A percentile compares a stretch with the other conserved stretches of the same genome.
phyloP scores from a whole-genome alignment of 2,888 invertebrate species.

The Philopedon plagiatum region DNA sequence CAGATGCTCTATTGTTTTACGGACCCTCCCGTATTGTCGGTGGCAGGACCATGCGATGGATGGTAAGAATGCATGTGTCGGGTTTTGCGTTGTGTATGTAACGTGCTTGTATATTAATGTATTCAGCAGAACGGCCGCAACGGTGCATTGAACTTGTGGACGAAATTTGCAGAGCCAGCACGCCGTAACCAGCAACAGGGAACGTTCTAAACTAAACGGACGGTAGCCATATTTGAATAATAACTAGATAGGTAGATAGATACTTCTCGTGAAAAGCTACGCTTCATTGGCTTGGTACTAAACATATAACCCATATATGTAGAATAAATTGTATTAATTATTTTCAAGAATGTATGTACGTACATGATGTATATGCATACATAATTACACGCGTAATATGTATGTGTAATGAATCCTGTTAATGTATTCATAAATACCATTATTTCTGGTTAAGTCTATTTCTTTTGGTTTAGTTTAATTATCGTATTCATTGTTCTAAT shows the following conservation, averaged over 20 bases:
- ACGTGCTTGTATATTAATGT: constrained; percentile 33
- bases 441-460: no score
- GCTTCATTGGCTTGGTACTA: neutral
- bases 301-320: no score
- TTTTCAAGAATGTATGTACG: no score
- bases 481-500: no score
- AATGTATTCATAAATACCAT: no score
- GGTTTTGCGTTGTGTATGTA: constrained; percentile 28
- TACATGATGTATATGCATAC: no score
- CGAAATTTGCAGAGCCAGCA: constrained; percentile 40
- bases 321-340: no score
- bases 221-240: constrained; percentile 19
- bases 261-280: neutral
- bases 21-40: constrained; percentile 21
- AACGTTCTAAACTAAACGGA: constrained; percentile 12
- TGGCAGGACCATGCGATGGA: constrained; percentile 22
- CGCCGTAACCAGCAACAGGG: constrained; percentile 18
- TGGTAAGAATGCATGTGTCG: constrained; percentile 24
- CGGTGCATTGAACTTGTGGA: constrained; percentile 42
- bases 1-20: constrained; percentile 37
- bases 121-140: constrained; percentile 40
- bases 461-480: no score
- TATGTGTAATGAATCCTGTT: no score
- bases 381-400: no score
- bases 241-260: neutral